A percentile compares a stretch with the other conserved stretches of the same genome.
Conservation (phyloP, 2,113 vertebrate species). For the Miniopterus natalensis region DNA sequence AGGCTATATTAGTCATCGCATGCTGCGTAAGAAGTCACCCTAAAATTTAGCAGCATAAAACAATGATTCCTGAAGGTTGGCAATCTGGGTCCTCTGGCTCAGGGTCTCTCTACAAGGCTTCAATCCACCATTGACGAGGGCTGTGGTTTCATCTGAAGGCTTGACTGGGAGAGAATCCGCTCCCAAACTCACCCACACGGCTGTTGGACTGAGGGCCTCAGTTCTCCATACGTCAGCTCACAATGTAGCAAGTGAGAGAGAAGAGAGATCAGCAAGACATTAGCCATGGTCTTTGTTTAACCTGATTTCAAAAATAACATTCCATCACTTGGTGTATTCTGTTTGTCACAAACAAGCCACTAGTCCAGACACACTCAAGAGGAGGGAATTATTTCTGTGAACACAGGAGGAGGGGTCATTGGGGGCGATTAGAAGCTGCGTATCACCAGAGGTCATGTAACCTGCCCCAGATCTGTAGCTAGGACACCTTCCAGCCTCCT, state of each 20-base stretch:
- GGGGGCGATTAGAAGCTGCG: background rate
- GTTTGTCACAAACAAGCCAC: background rate
- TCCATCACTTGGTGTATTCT: background rate
- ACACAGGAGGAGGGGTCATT: background rate
- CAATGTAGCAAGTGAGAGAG: background rate
- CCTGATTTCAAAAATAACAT: background rate
- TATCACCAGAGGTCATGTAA: background rate
- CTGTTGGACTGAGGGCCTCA: background rate
- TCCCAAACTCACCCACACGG: background rate
- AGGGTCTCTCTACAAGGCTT: background rate
- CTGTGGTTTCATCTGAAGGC: background rate
- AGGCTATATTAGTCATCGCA: background rate
- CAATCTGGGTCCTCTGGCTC: background rate
- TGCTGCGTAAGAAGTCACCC: background rate
- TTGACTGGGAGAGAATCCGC: rapidly evolving
- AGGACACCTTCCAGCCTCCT: background rate
- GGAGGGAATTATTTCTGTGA: no score
- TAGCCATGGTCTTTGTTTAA: background rate
- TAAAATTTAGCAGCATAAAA: background rate
- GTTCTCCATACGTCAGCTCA: background rate
- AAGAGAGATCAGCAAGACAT: no score
- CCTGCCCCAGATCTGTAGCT: background rate
- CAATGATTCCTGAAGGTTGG: background rate
- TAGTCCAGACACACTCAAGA: background rate
- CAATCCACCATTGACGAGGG: background rate